Conservation (phyloP, 2,113 vertebrate genomes). For the Leucoraja erinaceus region DNA sequence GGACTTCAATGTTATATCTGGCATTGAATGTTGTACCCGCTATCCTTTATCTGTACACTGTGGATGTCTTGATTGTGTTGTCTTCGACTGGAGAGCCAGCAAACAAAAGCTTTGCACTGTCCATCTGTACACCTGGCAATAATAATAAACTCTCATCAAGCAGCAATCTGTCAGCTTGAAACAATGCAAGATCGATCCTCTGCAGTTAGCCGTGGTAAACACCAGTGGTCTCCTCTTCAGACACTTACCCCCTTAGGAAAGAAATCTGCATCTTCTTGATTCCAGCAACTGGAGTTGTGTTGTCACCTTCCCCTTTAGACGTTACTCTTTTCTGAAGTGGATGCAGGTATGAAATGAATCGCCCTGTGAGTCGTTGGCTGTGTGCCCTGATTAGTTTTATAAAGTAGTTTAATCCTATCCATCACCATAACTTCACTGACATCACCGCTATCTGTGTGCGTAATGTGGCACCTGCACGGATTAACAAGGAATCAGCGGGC, state of each 20-base stretch:
- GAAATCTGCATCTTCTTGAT: not conserved
- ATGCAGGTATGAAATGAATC: not conserved
- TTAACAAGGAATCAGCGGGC: not conserved
- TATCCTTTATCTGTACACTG: too few relatives aligned
- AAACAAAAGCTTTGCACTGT: too few relatives aligned
- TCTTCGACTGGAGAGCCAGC: too few relatives aligned
- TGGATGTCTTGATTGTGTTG: too few relatives aligned
- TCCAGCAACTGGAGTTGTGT: not conserved
- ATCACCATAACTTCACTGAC: not conserved
- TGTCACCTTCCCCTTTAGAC: not conserved
- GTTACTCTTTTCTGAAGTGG: not conserved
- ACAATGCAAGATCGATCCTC: not conserved
- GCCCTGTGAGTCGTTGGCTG: not conserved
- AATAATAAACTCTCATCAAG: not conserved
- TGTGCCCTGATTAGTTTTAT: not conserved
- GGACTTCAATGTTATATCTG: too few relatives aligned
- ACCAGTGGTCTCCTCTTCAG: not conserved
- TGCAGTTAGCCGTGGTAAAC: not conserved
- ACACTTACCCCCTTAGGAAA: conserved; percentile 3
- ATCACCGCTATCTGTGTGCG: conserved; percentile 5
- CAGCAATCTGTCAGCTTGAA: not conserved
- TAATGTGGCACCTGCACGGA: conserved; percentile 2
- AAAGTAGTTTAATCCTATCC: conserved; percentile 27
- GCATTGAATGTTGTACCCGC: too few relatives aligned
- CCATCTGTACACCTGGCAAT: too few relatives aligned